These are phyloP conservation scores for Bathynomus jamesi DNA, from an alignment of 1,140 invertebrate species.

Conservation along the genomic window DNA sequence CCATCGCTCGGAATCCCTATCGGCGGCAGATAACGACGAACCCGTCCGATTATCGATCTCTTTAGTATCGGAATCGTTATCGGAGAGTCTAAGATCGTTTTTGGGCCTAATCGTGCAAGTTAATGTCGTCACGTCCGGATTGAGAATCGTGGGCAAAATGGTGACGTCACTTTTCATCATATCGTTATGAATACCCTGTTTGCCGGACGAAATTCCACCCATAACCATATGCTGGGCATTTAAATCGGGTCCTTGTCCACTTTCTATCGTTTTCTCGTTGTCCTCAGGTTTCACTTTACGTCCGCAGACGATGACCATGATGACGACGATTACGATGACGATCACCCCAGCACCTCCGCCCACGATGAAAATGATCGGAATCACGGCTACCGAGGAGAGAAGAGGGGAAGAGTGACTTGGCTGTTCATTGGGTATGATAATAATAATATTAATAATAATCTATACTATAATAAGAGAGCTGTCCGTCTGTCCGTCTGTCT, in stretches of 20 bases:
- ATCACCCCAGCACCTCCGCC: conserved; percentile 2
- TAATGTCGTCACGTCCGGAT: neutral
- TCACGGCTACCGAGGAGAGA: neutral
- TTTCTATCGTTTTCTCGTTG: neutral
- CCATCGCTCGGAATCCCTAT: conserved; percentile 6
- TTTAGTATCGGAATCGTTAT: conserved; percentile 18
- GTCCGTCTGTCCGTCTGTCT: too few species aligned
- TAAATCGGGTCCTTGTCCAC: neutral
- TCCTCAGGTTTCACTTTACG: neutral
- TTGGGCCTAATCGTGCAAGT: neutral
- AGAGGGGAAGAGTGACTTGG: too few species aligned
- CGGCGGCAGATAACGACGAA: conserved; percentile 8
- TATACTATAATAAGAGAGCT: too few species aligned
- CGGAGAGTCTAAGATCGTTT: neutral
- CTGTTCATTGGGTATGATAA: too few species aligned
- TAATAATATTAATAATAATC: too few species aligned
- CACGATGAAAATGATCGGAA: conserved; percentile 1
- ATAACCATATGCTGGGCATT: neutral
- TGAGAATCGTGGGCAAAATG: conserved; percentile 1
- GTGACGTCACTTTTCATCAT: neutral
- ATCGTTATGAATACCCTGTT: too few species aligned
- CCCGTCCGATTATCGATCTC: conserved; percentile 5
- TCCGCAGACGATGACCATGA: conserved; percentile 12
- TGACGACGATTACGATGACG: conserved; percentile 3
- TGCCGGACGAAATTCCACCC: neutral